Percentiles rank a stretch among this genome's conserved stretches.
Conservation (phyloP, 2,797 vertebrate species). For the Ptychobarbus kaznakovi region DNA sequence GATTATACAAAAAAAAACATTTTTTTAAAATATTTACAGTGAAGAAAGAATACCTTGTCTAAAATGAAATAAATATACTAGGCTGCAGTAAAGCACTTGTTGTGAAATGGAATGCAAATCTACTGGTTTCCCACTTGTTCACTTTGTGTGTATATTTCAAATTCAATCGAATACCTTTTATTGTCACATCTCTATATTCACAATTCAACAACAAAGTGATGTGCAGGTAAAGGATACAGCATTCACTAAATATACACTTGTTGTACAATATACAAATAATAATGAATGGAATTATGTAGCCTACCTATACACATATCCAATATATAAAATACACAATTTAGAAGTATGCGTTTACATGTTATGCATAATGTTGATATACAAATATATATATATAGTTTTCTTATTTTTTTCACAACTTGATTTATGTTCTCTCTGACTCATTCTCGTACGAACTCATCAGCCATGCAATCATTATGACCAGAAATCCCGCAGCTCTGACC, state of each 20-base stretch:
- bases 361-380: too few relatives aligned
- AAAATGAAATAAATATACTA: not conserved
- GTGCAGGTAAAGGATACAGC: not conserved
- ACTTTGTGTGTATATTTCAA: not conserved
- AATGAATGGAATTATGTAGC: not conserved
- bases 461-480: slow-evolving; percentile 50
- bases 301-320: not conserved
- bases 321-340: not conserved
- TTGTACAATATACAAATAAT: not conserved
- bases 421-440: slow-evolving; percentile 25
- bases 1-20: not conserved
- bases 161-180: not conserved
- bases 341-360: not conserved
- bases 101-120: not conserved
- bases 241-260: not conserved
- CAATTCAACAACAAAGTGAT: not conserved
- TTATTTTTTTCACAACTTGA: not conserved
- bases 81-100: not conserved
- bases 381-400: too few relatives aligned
- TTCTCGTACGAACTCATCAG: slow-evolving; percentile 33
- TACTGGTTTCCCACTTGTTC: not conserved
- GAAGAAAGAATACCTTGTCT: not conserved
- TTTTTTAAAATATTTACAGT: not conserved
- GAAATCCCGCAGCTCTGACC: slow-evolving; percentile 47
- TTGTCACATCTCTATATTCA: not conserved